Base-by-base conservation (phyloP, 1,140 invertebrate genomes). In the Proales similis region DNA sequence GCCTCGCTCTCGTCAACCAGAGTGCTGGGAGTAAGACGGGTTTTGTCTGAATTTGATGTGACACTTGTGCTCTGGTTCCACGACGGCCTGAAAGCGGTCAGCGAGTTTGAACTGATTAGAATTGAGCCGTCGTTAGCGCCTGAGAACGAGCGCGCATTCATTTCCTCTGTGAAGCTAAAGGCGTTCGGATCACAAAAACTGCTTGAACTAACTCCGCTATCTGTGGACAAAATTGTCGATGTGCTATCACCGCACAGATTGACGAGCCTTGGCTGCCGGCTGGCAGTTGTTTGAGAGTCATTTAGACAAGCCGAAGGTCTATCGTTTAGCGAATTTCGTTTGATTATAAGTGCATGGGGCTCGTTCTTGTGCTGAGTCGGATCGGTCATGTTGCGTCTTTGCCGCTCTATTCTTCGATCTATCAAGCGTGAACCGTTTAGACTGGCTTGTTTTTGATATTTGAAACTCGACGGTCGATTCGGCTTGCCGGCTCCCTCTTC, bases 341-440 rank as follows among this genome's bases (percentile, higher is more conserved):
- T 57, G 11, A 42, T 39, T 1, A 57, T 39, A 7, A 17, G 7
- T 14, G 14, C 33, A 14, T 42, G 26, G 26, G 29, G 39, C 14
- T 57, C 51, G 22, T 1, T 22, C 2, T 14, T 30, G 20, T 57
- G 33, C 27, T 57, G 51, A 43, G 39, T 57, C 19, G 51, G 51
- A 42, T 57, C 51, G 4, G 51, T 57, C 51, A 57, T 57, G 24
- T 57, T 57, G 2, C 51, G 51, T 42, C 51, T 57, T 4, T 26
- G 51, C 12, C 51, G 5, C 2, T 57, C 51, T 20, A 57, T 17
- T 4, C 51, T 26, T 12, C 51, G 26, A 9, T 29, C 51, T 27
- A 57, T 24, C 1, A 57, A 30, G 7, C 51, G 33, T 9, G 51
- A 30, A 9, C 36, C 33, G 2, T 14, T 24, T n/a, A n/a, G n/a